Percentiles rank a stretch among this genome's conserved stretches.
phyloP scores from a whole-genome alignment of 2,113 vertebrate species.

The Urocynchramus pylzowi region DNA sequence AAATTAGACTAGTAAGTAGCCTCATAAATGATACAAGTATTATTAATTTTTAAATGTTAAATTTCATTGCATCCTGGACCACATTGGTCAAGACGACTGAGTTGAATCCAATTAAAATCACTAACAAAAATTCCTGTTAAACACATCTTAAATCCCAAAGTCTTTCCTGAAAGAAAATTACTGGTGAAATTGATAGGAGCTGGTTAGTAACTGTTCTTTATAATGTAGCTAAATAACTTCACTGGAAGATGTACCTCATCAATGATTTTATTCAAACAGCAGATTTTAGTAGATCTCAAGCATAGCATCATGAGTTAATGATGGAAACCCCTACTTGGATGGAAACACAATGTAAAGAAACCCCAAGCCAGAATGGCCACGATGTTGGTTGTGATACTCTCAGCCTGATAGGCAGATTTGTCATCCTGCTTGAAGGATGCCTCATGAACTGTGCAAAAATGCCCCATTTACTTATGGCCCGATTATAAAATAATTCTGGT shows the following conservation, averaged over 20 bases:
- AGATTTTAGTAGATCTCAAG: not conserved
- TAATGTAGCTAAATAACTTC: not conserved
- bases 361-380: not conserved
- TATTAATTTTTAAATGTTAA: not conserved
- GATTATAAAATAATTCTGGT: not conserved
- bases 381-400: not conserved
- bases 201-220: not conserved
- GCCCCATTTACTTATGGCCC: not conserved
- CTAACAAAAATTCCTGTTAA: not conserved
- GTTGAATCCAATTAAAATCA: not conserved
- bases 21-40: not conserved
- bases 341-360: not conserved
- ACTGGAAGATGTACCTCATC: not conserved
- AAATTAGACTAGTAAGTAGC: not conserved
- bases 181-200: not conserved
- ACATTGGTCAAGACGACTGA: not conserved
- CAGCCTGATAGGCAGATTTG: not conserved
- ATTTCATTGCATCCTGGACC: not conserved
- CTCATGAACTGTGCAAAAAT: not conserved
- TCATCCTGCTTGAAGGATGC: not conserved
- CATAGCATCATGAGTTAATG: not conserved
- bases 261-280: not conserved
- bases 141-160: not conserved
- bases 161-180: not conserved
- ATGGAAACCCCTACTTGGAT: not conserved